A percentile compares a stretch with the other conserved stretches of the same genome.
Evolutionary conservation across 2,797 vertebrate genomes (phyloP).

Genomic region (Loris lydekkerianus): DNA sequence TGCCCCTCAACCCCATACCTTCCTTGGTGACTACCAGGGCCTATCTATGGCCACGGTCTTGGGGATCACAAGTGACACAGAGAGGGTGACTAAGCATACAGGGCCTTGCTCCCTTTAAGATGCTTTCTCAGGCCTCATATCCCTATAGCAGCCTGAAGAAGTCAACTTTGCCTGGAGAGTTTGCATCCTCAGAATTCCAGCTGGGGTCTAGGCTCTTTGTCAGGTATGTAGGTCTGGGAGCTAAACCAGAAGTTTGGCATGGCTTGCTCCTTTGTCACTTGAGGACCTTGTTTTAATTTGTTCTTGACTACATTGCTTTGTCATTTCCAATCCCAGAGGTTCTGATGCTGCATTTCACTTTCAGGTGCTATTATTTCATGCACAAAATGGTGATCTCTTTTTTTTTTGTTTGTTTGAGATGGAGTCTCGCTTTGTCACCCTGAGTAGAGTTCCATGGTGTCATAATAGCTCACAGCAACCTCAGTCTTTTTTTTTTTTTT

Average conservation of each 20-base stretch:
- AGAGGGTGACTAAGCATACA: not conserved
- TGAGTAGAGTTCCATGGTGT: too few species aligned
- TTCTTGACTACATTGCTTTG: slow-evolving; percentile 38
- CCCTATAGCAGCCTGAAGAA: not conserved
- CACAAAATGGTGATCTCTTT: not conserved
- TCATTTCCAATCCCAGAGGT: not conserved
- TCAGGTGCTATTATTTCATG: not conserved
- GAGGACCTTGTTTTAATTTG: slow-evolving; percentile 23
- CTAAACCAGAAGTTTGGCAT: not conserved
- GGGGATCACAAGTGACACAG: not conserved
- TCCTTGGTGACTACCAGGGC: not conserved
- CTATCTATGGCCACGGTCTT: not conserved
- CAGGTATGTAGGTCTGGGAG: not conserved
- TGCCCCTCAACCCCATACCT: not conserved
- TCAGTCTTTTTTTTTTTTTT: too few species aligned
- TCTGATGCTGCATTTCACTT: slow-evolving; percentile 22
- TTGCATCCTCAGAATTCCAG: slow-evolving; percentile 31
- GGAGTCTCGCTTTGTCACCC: too few species aligned
- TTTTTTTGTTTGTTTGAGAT: not conserved
- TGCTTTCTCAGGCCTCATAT: not conserved
- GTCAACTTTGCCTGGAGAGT: not conserved
- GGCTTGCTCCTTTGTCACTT: not conserved
- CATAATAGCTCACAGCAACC: too few species aligned
- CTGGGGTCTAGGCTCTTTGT: not conserved
- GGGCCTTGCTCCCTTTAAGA: not conserved